Evolutionary conservation across 2,888 invertebrate genomes (phyloP).

Genomic region (Hypselothyrea guttata): DNA sequence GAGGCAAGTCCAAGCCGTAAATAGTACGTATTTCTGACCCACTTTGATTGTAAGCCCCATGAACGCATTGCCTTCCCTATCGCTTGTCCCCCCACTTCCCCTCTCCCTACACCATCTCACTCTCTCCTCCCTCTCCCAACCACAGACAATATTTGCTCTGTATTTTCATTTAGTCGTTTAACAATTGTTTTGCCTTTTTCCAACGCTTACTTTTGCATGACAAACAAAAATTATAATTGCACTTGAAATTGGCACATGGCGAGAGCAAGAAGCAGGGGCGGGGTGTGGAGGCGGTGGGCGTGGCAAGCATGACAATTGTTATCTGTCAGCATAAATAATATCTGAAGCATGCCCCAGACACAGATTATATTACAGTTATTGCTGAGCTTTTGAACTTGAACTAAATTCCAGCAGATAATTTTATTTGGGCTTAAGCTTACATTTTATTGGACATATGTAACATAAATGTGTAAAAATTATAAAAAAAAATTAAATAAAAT

Average conservation of each 20-base stretch:
- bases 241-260: constrained; percentile 67
- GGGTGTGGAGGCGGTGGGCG: no score
- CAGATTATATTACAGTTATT: no score
- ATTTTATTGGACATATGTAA: no score
- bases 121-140: constrained; percentile 5
- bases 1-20: constrained; percentile 8
- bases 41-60: constrained; percentile 64
- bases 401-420: no score
- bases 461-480: no score
- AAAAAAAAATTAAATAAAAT: no score
- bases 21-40: constrained; percentile 42
- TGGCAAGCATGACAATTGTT: constrained; percentile 52
- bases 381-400: no score
- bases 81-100: not conserved
- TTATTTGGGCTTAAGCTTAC: no score
- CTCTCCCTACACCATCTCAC: not conserved
- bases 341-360: no score
- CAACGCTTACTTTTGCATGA: constrained; percentile 70
- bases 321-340: constrained; percentile 26
- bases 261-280: not conserved
- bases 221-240: constrained; percentile 76
- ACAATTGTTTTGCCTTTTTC: constrained; percentile 46
- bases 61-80: not conserved
- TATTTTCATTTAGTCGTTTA: constrained; percentile 42
- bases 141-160: constrained; percentile 39